Base-by-base conservation (phyloP, 2,888 invertebrate species). In the Cetonia aurata region DNA sequence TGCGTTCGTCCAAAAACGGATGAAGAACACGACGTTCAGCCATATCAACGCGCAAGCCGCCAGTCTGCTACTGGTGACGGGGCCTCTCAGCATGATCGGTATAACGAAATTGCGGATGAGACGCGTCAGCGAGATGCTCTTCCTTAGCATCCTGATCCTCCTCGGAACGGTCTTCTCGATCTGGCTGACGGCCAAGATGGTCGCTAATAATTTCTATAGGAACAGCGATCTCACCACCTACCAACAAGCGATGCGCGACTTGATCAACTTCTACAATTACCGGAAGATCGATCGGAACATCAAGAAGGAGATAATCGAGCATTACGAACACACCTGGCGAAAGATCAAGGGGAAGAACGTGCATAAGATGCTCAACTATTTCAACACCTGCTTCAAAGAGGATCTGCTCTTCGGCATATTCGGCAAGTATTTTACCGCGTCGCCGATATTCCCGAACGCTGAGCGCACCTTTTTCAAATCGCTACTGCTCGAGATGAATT, bases 271-370 rank as follows among this genome's bases (percentile, higher is more conserved):
- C 56, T 55, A 78, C 65, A 71, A 74, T 12, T 67, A 72, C 25
- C 70, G 72, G 15, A 75, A 72, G 25, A 74, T 79, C n/a, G 77
- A 77, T 53, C 60, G 62, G 41, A 69, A 68, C 10, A 46, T 78
- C 10, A 73, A 73, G 37, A 68, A 70, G 9, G 76, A 76, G 60
- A 62, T 76, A 9, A 75, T 77, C 15, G 72, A 75, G 25, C 74
- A 79, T 56, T 79, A 73, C 55, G 77, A 79, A 53, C 76, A 74
- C 33, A 66, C 76, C 17, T 79, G 78, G 78, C 59, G 37, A 15
- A 73, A 73, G 19, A 71, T 70, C 15, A 68, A 72, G 57, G 73
- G 75, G 3, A 72, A 74, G 53, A 55, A 71, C 52, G 46, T 73
- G 41, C 52, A 72, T n/a, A 17, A 65, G 13, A 12, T 74, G 12